Conservation (phyloP, 2,888 invertebrate species). For the Osedax frankpressi region DNA sequence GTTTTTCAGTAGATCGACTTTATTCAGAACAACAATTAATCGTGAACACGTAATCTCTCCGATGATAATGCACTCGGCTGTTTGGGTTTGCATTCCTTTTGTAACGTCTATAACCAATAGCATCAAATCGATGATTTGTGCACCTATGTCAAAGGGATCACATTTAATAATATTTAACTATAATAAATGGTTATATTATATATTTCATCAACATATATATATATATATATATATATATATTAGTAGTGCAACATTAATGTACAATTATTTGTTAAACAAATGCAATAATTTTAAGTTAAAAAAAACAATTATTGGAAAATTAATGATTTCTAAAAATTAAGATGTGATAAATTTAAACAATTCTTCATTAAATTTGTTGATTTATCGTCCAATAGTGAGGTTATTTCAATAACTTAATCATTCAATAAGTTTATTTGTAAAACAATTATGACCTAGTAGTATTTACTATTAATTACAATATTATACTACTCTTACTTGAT, state of each 20-base stretch:
- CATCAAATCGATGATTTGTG: conserved; percentile 63
- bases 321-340: too few species aligned
- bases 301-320: too few species aligned
- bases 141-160: conserved; percentile 46
- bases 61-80: conserved; percentile 62
- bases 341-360: too few species aligned
- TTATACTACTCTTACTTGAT: too few species aligned
- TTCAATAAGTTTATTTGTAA: too few species aligned
- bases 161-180: not conserved
- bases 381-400: too few species aligned
- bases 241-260: not conserved
- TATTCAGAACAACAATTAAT: conserved; percentile 60
- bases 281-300: too few species aligned
- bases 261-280: not conserved
- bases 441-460: too few species aligned
- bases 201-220: not conserved
- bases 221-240: conserved; percentile 1
- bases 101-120: conserved; percentile 58
- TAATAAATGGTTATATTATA: not conserved
- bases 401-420: too few species aligned
- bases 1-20: conserved; percentile 54
- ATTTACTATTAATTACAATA: too few species aligned
- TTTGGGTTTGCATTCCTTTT: conserved; percentile 65
- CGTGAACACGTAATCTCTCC: conserved; percentile 56
- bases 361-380: too few species aligned